Base-by-base conservation (phyloP, 2,113 vertebrate genomes). In the Hydrochoerus hydrochaeris region DNA sequence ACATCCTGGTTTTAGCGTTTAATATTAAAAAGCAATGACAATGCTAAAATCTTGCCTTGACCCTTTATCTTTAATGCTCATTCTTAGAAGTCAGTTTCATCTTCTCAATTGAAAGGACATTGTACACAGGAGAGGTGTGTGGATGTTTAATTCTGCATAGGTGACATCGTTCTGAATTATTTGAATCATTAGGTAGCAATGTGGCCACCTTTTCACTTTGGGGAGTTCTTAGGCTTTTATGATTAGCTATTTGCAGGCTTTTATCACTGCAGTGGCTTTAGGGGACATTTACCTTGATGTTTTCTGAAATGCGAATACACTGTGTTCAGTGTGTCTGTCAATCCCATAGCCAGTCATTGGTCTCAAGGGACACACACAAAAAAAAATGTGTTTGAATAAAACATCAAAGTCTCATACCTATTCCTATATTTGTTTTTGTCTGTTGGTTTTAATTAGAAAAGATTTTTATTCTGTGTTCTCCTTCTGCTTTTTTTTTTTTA, bases 241-340 rank as follows among this genome's bases (percentile, higher is more conserved):
- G n/a, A 95, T 87, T 35, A 82, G 75, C 54, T 69, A 13, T 95
- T 90, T 92, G 73, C 46, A 54, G 26, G 86, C 60, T 89, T 89
- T 38, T 85, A 86, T 91, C 5, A 67, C 65, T 88, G 73, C 14
- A 63, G 32, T 44, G 16, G 0, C 91, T 95, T 87, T n/a, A 65
- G 75, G 81, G 84, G 86, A 87, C 54, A 87, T 62, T 62, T 57
- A 49, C 67, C 49, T 86, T 52, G 16, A 87, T 67, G 41, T 81
- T 69, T 78, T 60, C 19, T 69, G 75, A 93, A 60, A 41, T 75
- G 71, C 52, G 54, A 83, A 49, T 60, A 60, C 38, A 69, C 35
- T 80, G 24, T 63, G 30, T 73, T 26, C 26, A 24, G 19, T 54
- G 24, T 10, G 38, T 26, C 2, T 9, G 49, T 41, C 67, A 91